Base-by-base conservation (phyloP, 2,113 vertebrate species). In the Pyxicephalus adspersus region DNA sequence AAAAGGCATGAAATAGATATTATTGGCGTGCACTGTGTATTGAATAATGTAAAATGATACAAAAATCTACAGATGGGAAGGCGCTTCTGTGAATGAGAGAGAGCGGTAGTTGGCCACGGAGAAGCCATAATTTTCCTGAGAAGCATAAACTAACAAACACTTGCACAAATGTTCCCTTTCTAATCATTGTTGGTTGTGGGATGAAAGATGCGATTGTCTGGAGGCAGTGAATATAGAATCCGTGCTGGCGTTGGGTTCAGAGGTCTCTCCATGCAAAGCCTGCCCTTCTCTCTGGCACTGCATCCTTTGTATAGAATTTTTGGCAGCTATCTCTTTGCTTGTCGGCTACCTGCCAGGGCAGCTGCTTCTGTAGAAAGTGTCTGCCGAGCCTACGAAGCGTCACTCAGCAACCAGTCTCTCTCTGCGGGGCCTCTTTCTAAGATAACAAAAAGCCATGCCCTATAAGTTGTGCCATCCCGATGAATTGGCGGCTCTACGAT, bases 191-290 rank as follows among this genome's bases (percentile, higher is more conserved):
- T 90, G 91, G 92, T 92, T 89, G 84, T 89, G 90, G 92, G 94
- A 95, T 95, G 94, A 96, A 96, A 94, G 94, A 94, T 94, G 93
- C 91, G 94, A 94, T 96, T 96, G 95, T 96, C 91, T 94, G 93
- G 91, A 92, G 94, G 90, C 90, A 94, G 93, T 94, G 93, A 93
- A 94, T 95, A 94, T 95, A 91, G 93, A 91, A 93, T 94, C 93
- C 94, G 94, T 92, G 92, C 94, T 95, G 94, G 91, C 86, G 91
- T 80, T 71, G n/a, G 86, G 94, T 92, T 92, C 92, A 94, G 87
- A 92, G 94, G 93, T 93, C 92, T 84, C 77, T 83, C 45, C 89
- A 87, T 89, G 92, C 92, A 90, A 94, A 95, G 93, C 91, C 58
- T 91, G 90, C 86, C 89, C 90, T 92, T 94, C 92, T 94, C 93